Base-by-base conservation (phyloP, 1,140 invertebrate species). In the Phymastichus coffea region DNA sequence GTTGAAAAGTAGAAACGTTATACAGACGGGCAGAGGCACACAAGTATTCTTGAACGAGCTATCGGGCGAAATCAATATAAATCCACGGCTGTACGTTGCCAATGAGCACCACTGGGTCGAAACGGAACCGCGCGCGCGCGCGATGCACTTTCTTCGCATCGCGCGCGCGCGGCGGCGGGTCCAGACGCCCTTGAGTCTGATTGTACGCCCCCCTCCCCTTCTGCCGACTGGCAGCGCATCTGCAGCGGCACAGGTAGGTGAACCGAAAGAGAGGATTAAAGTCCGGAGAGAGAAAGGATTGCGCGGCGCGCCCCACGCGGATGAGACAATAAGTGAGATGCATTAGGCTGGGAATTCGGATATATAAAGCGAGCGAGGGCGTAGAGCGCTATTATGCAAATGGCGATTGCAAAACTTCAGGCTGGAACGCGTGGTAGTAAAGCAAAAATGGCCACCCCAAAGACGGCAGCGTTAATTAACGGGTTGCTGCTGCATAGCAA, bases 161-260 rank as follows among this genome's bases (percentile, higher is more conserved):
- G 63, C 60, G 64, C 53, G 35, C 46, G 55, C 54, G 62, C 37
- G 47, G 40, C 62, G 53, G 61, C 52, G 17, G 69, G 68, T 69
- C 69, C 73, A 72, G 74, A 77, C 71, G 70, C 73, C 73, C 75
- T 77, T 75, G 73, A 76, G 72, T 75, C 70, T 70, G 74, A 77
- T 77, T 77, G 75, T 75, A 76, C 68, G 64, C 69, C 66, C 60
- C 49, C 54, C 53, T 58, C 51, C 38, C 33, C 12, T 25, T 17
- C 47, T 30, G 28, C 28, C 47, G 47, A 15, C 47, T n/a, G n/a
- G 17, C 9, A 35, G 47, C 47, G 37, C 30, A 33, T 33, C 47
- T 30, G 6, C 10, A 19, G 12, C 12, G 30, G 12, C 12, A 20
- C 40, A 48, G 55, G 33, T 49, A 35, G 43, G 40, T 49, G 33